Conservation (phyloP, 2,888 invertebrate genomes). For the Drosophila incognita region DNA sequence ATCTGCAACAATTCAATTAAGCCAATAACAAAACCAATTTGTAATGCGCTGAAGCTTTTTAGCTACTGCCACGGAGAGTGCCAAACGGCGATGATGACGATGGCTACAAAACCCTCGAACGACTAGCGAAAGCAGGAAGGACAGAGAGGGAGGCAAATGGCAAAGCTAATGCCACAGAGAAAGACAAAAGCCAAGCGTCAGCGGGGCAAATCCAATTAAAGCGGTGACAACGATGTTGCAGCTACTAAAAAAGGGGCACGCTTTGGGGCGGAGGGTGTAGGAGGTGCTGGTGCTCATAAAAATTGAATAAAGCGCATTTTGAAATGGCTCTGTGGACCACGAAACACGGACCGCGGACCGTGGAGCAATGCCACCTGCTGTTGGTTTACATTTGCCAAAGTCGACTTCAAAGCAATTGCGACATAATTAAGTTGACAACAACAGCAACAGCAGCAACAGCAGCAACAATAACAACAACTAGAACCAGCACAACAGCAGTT, state of each 20-base stretch:
- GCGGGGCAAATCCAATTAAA: constrained; percentile 74
- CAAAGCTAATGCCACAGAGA: constrained; percentile 56
- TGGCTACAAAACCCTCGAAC: constrained; percentile 32
- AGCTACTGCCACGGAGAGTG: constrained; percentile 47
- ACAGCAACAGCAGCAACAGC: constrained; percentile 49
- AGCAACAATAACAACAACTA: constrained; percentile 15
- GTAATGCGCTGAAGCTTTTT: constrained; percentile 74
- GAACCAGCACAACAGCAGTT: constrained; percentile 44
- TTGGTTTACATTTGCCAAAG: constrained; percentile 69
- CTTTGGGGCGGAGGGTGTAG: neutral
- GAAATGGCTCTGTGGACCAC: constrained; percentile 53
- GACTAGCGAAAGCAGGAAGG: constrained; percentile 17
- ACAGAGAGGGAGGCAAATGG: constrained; percentile 7
- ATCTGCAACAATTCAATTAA: constrained; percentile 78
- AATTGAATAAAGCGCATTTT: constrained; percentile 77
- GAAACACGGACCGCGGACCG: constrained; percentile 5
- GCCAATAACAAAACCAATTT: constrained; percentile 78
- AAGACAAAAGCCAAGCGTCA: constrained; percentile 55
- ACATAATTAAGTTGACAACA: constrained; percentile 80
- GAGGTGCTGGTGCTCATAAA: constrained; percentile 51
- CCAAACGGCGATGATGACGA: constrained; percentile 33
- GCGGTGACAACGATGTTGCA: constrained; percentile 66
- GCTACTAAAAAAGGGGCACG: constrained; percentile 64
- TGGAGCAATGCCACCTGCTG: constrained; percentile 60
- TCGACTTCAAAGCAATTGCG: constrained; percentile 79